phyloP scores from a whole-genome alignment of 2,113 vertebrate genomes.

The Centropus unirufus region DNA sequence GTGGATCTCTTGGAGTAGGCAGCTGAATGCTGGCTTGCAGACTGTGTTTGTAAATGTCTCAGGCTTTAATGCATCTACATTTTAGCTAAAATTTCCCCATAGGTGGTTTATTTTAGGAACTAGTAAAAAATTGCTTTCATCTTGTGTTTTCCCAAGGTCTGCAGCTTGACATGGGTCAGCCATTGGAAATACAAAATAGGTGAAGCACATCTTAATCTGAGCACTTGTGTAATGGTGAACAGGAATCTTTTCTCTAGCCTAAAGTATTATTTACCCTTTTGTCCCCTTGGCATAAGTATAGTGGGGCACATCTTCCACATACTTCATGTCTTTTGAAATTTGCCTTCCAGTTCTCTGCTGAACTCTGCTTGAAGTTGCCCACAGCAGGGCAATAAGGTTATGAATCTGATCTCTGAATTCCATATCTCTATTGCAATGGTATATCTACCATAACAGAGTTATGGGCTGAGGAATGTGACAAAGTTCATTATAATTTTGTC shows the following conservation, averaged over 20 bases:
- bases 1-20: background rate
- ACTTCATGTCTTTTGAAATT: background rate
- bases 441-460: background rate
- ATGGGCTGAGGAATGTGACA: background rate
- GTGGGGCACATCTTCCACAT: background rate
- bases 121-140: accelerated
- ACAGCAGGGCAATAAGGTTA: background rate
- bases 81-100: background rate
- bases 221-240: background rate
- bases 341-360: background rate
- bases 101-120: background rate
- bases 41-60: background rate
- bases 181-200: background rate
- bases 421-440: background rate
- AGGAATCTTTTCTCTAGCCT: background rate
- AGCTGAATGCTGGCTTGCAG: background rate
- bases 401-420: background rate
- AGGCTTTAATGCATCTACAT: background rate
- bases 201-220: background rate
- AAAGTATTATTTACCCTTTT: background rate
- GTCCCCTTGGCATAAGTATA: background rate
- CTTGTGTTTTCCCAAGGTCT: background rate
- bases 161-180: background rate
- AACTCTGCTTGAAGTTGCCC: background rate
- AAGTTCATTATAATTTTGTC: constrained; percentile 44